A percentile compares a stretch with the other conserved stretches of the same genome.
Evolutionary conservation across 2,797 vertebrate genomes (phyloP).

Genomic region (Sebastes itinus): DNA sequence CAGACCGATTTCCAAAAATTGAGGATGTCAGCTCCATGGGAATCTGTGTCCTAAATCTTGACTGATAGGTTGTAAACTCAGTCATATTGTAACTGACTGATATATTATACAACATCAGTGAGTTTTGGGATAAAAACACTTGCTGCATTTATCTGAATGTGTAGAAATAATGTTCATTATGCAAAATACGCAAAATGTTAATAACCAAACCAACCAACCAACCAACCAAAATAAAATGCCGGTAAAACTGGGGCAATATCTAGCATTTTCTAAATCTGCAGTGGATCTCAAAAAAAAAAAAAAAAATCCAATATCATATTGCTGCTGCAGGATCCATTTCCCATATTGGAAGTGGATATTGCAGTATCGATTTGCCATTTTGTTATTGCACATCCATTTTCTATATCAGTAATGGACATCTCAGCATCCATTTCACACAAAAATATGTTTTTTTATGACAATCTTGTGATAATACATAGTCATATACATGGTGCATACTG

Average conservation of each 20-base stretch:
- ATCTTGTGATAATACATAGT: slow-evolving; percentile 4
- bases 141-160: not conserved
- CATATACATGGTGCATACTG: not conserved
- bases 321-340: slow-evolving; percentile 28
- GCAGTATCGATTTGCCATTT: slow-evolving; percentile 40
- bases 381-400: slow-evolving; percentile 45
- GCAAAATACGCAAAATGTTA: not conserved
- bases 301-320: slow-evolving; percentile 10
- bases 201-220: not conserved
- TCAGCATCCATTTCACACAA: slow-evolving; percentile 11
- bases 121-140: not conserved
- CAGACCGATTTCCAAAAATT: not conserved
- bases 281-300: not conserved
- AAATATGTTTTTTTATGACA: slow-evolving; percentile 2
- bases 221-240: not conserved
- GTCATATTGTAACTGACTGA: not conserved
- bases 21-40: not conserved
- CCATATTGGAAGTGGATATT: slow-evolving; percentile 27
- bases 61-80: not conserved
- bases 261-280: slow-evolving; percentile 1
- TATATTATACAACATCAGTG: not conserved
- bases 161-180: not conserved
- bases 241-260: not conserved
- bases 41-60: not conserved
- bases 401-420: slow-evolving; percentile 29